A percentile compares a stretch with the other conserved stretches of the same genome.
phyloP scores from a whole-genome alignment of 2,888 invertebrate species.

The Leptopilina drosophilae region DNA sequence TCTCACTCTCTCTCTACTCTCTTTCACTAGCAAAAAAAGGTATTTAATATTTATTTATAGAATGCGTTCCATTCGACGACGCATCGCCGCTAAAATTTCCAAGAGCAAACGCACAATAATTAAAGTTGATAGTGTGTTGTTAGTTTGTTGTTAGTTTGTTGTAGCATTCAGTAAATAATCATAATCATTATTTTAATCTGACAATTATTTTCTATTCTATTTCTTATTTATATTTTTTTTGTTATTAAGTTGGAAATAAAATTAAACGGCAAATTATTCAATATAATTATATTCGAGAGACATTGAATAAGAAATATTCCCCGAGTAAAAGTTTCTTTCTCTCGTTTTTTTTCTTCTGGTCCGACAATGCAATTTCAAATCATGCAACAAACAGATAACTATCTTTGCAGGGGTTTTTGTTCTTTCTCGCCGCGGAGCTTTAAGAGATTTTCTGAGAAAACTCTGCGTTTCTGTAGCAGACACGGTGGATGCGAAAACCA shows the following conservation, averaged over 20 bases:
- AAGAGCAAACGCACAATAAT: neutral
- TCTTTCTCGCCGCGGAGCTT: slow-evolving; percentile 43
- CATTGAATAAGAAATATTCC: too few species aligned
- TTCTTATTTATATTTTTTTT: too few species aligned
- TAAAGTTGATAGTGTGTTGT: neutral
- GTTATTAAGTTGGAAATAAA: too few species aligned
- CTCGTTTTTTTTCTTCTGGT: neutral
- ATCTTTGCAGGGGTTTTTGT: slow-evolving; percentile 42
- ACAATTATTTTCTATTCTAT: too few species aligned
- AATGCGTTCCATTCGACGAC: slow-evolving; percentile 27
- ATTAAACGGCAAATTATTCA: too few species aligned
- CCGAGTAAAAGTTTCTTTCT: too few species aligned
- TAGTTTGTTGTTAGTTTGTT: neutral
- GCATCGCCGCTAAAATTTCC: slow-evolving; percentile 16
- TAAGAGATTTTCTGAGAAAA: slow-evolving; percentile 38
- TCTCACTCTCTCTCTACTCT: too few species aligned
- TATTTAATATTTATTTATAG: slow-evolving; percentile 48
- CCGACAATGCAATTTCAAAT: slow-evolving; percentile 25
- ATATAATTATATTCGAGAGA: too few species aligned
- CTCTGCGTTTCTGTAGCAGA: neutral
- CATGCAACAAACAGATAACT: slow-evolving; percentile 43
- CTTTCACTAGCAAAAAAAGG: slow-evolving; percentile 39
- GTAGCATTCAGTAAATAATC: too few species aligned
- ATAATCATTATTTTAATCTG: too few species aligned
- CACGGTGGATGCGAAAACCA: slow-evolving; percentile 42